Base-by-base conservation (phyloP, 2,888 invertebrate genomes). In the Acrocyrtus sp. region DNA sequence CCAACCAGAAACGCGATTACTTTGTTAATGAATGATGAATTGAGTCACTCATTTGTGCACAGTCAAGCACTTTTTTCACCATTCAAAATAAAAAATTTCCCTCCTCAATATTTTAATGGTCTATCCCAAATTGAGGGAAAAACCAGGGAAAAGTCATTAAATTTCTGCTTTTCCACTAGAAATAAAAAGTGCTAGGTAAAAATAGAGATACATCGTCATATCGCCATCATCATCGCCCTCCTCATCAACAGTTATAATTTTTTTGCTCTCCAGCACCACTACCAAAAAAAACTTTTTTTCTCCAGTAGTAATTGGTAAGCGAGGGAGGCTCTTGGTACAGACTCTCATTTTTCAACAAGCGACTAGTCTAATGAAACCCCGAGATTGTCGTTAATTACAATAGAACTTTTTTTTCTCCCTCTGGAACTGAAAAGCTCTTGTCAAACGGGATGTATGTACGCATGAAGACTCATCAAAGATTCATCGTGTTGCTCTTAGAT, bases 301-400 rank as follows among this genome's bases (percentile, higher is more conserved):
- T 10, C 41, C 27, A 54, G 66, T 50, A 62, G 58, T 61, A 69
- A 61, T 69, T 69, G 61, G 61, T 56, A 61, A 61, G 69, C 69
- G 54, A 41, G 19, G 54, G 54, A n/a, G n/a, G n/a, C n/a, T n/a
- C n/a, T n/a, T n/a, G n/a, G 60, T 34, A 67, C 56, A 60, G 26
- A 41, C 22, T 10, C 29, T 54, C 54, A 54, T 60, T 69, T 60
- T 61, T 61, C 50, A 22, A 43, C 39, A 4, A 21, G 15, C 0
- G 29, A 22, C 39, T 39, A 57, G 60, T 47, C 61, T 70, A 70
- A 62, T 70, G 62, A 70, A 70, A 62, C 69, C 69, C 69, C 54
- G 69, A 70, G 69, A 70, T 70, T 70, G 69, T 70, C 69, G 62
- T 70, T 70, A 70, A 70, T 70, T 70, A 70, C 69, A 70, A 62